Base-by-base conservation (phyloP, 2,888 invertebrate species). In the Acrocyrtus sp. region DNA sequence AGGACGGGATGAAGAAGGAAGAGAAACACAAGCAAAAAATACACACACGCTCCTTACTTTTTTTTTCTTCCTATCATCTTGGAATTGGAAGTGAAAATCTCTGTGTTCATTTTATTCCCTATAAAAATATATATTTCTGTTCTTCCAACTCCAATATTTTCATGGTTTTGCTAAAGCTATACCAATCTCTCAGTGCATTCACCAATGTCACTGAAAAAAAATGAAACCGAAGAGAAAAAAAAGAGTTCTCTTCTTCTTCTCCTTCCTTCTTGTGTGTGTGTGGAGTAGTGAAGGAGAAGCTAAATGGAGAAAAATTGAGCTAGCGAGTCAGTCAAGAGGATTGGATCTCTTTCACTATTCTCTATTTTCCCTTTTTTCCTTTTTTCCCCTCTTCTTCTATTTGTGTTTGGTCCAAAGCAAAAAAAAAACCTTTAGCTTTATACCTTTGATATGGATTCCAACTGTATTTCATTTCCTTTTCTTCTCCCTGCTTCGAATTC, bases 271-370 rank as follows among this genome's bases (percentile, higher is more conserved):
- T 41, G 47, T 70, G 47, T 62, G 43, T 43, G 48, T 57, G 62
- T 53, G 43, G 69, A 58, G 65, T 47, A 34, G 22, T 34, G 58
- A 65, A 39, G 19, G 34, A 27, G 41, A 66, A 65, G 65, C 58
- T 72, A 66, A 72, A 72, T 65, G 65, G 72, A 58, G 65, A 72
- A 65, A 72, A 72, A 72, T 72, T 72, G 72, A 72, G 72, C 66
- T 65, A 72, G 45, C 58, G 72, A 65, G 65, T 72, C 65, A 72
- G 72, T 72, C 66, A 53, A 26, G 61, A 54, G 72, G 61, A 66
- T 72, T 72, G 72, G 56, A 67, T 66, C 60, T 68, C 34, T 66
- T 58, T 60, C 27, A 8, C 17, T n/a, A n/a, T n/a, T n/a, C n/a
- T n/a, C n/a, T n/a, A n/a, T n/a, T n/a, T n/a, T n/a, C n/a, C 24